Base-by-base conservation (phyloP, 2,113 vertebrate species). In the Tenebrosternarchus preto region DNA sequence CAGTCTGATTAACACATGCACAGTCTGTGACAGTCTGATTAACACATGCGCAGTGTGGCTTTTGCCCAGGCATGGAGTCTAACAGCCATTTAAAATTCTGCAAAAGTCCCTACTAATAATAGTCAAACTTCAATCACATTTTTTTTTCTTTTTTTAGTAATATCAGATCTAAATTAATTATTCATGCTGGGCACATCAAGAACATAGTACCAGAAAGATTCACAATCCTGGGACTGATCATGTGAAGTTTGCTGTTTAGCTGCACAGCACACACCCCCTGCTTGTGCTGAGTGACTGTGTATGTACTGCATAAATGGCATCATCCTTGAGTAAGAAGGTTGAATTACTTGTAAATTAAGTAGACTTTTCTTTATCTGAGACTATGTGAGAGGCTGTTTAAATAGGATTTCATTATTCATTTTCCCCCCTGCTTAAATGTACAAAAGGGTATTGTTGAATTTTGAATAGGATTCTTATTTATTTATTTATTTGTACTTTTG, bases 341-440 rank as follows among this genome's bases (percentile, higher is more conserved):
- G 77, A 80, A 76, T 76, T 59, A 46, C 39, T 80, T 82, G 46
- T 50, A 76, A 81, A 82, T 80, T 55, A 80, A 63, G 69, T 83
- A 73, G 46, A 59, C 55, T 39, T 83, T 25, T n/a, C 67, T 57
- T 74, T 25, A 43, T 77, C 69, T 25, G 22, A 19, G n/a, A 70
- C 12, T 53, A 71, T 50, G 66, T 82, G 29, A 56, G 39, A 15
- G 19, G 6, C 4, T 25, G 77, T 72, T 76, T 27, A 27, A 36
- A 73, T 29, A 53, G 24, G 57, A 22, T 59, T 80, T 25, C 20
- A 19, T 79, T 67, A 56, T 61, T 61, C 25, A 1, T 11, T 60
- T 8, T 17, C 5, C 61, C 5, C 61, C 15, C 11, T 63, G 43
- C 46, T 61, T 70, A 25, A 64, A 80, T 57, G 55, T 55, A 73